These are phyloP conservation scores for Chionis minor DNA, from an alignment of 2,113 vertebrate species.

Conservation along the genomic window DNA sequence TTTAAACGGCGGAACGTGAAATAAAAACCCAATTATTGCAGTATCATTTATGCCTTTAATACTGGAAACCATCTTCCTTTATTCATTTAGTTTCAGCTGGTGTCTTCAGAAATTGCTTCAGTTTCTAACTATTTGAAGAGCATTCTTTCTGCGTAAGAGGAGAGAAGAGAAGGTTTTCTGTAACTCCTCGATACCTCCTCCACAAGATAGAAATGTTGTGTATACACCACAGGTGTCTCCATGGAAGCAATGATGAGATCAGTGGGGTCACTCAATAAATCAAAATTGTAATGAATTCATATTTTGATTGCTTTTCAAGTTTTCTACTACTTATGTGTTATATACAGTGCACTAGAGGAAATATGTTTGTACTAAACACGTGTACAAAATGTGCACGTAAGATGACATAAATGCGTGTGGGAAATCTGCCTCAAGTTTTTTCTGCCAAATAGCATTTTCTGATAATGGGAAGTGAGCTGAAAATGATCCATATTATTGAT, in stretches of 20 bases:
- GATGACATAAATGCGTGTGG: not conserved
- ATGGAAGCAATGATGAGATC: not conserved
- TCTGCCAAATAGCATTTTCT: not conserved
- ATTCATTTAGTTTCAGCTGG: not conserved
- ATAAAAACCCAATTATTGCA: not conserved
- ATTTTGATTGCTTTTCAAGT: constrained; percentile 11
- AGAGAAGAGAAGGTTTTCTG: not conserved
- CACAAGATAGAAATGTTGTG: not conserved
- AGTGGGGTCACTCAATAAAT: not conserved
- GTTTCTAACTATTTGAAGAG: not conserved
- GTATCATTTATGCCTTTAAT: not conserved
- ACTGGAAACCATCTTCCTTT: not conserved
- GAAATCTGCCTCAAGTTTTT: not conserved
- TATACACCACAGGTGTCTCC: not conserved
- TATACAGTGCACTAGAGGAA: not conserved
- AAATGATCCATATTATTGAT: not conserved
- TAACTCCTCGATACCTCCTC: not conserved
- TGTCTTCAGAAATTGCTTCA: not conserved
- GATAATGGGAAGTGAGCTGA: not conserved
- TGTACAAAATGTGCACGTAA: not conserved
- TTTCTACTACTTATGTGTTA: not conserved
- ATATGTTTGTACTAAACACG: not conserved
- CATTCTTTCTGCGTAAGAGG: not conserved
- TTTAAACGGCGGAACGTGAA: not conserved
- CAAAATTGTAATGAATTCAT: not conserved